Evolutionary conservation across 2,797 vertebrate genomes (phyloP).

Genomic region (Arnoldichthys spilopterus): DNA sequence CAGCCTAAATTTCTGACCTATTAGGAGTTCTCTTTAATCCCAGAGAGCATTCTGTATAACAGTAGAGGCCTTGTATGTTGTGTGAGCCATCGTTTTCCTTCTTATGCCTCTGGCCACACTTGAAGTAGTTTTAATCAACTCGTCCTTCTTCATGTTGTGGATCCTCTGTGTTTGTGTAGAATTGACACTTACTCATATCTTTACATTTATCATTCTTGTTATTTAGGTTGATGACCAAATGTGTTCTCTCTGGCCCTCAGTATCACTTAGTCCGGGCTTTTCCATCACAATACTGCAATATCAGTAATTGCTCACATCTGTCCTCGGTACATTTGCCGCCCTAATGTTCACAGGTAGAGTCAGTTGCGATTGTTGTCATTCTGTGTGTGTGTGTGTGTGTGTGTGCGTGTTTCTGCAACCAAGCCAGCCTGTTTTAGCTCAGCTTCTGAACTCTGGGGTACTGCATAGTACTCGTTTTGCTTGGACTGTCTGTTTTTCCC

Average conservation of each 20-base stretch:
- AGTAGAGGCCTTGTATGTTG: too few relatives aligned
- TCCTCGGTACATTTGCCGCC: background rate
- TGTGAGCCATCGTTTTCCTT: too few relatives aligned
- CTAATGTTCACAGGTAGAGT: background rate
- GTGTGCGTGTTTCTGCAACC: background rate
- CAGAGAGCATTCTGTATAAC: too few relatives aligned
- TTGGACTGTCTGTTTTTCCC: conserved; percentile 18
- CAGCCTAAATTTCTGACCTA: background rate
- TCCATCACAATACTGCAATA: background rate
- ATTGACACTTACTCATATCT: background rate
- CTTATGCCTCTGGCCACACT: background rate
- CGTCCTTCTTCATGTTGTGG: too few relatives aligned
- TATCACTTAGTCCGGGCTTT: background rate
- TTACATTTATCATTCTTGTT: too few relatives aligned
- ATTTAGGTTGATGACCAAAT: background rate
- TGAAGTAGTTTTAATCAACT: too few relatives aligned
- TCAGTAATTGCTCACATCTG: background rate
- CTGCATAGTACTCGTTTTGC: conserved; percentile 20
- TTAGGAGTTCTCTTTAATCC: too few relatives aligned
- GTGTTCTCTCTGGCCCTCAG: background rate
- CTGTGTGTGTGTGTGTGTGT: background rate
- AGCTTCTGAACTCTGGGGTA: conserved; percentile 28
- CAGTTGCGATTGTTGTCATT: background rate
- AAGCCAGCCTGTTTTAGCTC: conserved; percentile 12
- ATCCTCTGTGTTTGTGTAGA: background rate